Base-by-base conservation (phyloP, 2,888 invertebrate species). In the Gastracanthus pulcherrimus region DNA sequence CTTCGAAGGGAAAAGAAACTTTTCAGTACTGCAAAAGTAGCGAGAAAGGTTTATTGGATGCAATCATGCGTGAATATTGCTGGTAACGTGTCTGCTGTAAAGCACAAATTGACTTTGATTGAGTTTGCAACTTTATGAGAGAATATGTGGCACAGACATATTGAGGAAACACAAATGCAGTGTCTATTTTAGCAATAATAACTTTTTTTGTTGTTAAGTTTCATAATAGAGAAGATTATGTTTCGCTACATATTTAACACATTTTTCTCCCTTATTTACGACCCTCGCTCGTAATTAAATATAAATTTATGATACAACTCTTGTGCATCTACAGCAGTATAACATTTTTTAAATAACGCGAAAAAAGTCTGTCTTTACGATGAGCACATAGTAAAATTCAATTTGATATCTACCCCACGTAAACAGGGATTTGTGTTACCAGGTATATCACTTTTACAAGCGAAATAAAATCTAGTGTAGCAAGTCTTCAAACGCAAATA, bases 21-120 rank as follows among this genome's bases (percentile, higher is more conserved):
- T 29, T 41, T 9, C 2, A 16, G 26, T 2, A 6, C 13, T 26
- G n/a, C 38, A 76, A 69, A 45, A 45, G 4, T 13, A 16, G 0
- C 23, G 31, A 11, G 29, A 45, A 31, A 31, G 23, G 41, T 23
- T 60, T 48, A 77, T 77, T 70, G 77, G 26, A 38, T 6, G 62
- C 62, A 29, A 34, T 69, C 23, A 19, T 31, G 72, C 72, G 62
- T 11, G 9, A 13, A 45, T 45, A 23, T 67, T 64, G 55, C 67
- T 6, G 13, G 11, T 13, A 3, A 13, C 16, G 36, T 9, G 26
- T 66, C 26, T 36, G 23, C 48, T 23, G 64, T 26, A 16, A 64
- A 26, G 26, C 7, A 23, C 62, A 64, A 36, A 66, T 36, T 31
- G 76, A 55, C 55, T 55, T 26, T 11, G 55, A 55, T 55, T 6